Evolutionary conservation across 37 sponge, comb jelly and placozoan species (phyloP).

Genomic region (Ianthella basta): DNA sequence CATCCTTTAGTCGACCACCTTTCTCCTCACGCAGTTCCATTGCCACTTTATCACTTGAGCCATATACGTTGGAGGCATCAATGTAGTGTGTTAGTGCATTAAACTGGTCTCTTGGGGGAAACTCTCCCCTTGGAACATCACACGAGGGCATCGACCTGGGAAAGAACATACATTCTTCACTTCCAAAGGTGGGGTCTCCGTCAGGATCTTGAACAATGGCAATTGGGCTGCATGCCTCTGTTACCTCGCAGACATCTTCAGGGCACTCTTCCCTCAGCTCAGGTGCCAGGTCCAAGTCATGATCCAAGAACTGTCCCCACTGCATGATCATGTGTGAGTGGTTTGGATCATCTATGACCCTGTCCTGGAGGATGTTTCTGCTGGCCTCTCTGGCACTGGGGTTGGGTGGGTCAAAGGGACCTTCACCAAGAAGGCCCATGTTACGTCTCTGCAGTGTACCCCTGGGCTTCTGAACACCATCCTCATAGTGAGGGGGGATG

Average conservation of each 20-base stretch:
- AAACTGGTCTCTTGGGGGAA: slow-evolving; percentile 53
- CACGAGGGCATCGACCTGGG: not conserved
- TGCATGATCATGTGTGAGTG: slow-evolving; percentile 89
- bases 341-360: slow-evolving; percentile 33
- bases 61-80: slow-evolving; percentile 79
- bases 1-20: not conserved
- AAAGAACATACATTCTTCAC: not conserved
- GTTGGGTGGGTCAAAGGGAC: slow-evolving; percentile 60
- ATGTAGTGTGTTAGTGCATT: slow-evolving; percentile 68
- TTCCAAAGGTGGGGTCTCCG: slow-evolving; percentile 28
- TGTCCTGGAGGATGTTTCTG: slow-evolving; percentile 11
- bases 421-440: not conserved
- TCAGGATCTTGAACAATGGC: slow-evolving; percentile 7
- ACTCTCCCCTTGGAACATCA: not conserved
- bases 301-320: slow-evolving; percentile 96
- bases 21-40: slow-evolving; percentile 11
- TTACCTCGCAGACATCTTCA: not conserved
- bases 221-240: slow-evolving; percentile 57
- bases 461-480: slow-evolving; percentile 48
- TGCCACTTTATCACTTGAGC: slow-evolving; percentile 42
- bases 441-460: slow-evolving; percentile 53
- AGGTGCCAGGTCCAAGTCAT: slow-evolving; percentile 63
- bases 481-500: slow-evolving; percentile 79
- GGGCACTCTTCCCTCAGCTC: slow-evolving; percentile 31
- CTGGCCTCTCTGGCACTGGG: slow-evolving; percentile 84